Evolutionary conservation across 2,888 invertebrate species (phyloP).

Genomic region (Chironomus tentans): DNA sequence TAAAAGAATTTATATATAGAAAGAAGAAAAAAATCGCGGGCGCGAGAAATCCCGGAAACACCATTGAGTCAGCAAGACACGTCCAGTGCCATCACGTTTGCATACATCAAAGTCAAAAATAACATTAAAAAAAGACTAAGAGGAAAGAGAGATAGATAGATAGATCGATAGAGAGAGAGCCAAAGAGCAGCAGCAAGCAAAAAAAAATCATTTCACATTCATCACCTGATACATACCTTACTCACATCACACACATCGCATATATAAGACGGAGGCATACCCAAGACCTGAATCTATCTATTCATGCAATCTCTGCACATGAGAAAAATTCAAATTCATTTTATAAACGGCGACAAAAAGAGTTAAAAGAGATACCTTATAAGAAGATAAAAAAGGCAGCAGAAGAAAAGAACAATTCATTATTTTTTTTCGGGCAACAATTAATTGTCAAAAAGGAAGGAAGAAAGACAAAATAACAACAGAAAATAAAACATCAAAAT

Average conservation of each 20-base stretch:
- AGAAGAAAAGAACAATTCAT: no score
- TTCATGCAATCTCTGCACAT: not conserved
- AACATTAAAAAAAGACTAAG: no score
- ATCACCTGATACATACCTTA: constrained; percentile 1
- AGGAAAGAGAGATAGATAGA: no score
- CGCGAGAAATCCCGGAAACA: constrained; percentile 21
- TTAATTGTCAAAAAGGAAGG: not conserved
- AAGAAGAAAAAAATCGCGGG: constrained; percentile 4
- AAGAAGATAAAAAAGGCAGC: not conserved
- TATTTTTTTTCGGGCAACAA: not conserved
- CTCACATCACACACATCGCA: not conserved
- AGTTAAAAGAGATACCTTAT: not conserved
- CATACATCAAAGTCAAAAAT: constrained; percentile 1
- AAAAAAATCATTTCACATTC: not conserved
- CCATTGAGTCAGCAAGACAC: constrained; percentile 12
- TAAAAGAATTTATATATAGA: not conserved
- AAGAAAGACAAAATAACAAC: not conserved
- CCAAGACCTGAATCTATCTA: not conserved
- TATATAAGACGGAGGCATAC: not conserved
- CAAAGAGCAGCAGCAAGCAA: no score
- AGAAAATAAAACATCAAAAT: not conserved
- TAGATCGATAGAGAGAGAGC: not conserved
- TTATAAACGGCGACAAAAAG: not conserved
- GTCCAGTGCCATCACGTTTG: constrained; percentile 12
- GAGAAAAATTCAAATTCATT: not conserved